Base-by-base conservation (phyloP, 2,888 invertebrate species). In the Polietes domitor region DNA sequence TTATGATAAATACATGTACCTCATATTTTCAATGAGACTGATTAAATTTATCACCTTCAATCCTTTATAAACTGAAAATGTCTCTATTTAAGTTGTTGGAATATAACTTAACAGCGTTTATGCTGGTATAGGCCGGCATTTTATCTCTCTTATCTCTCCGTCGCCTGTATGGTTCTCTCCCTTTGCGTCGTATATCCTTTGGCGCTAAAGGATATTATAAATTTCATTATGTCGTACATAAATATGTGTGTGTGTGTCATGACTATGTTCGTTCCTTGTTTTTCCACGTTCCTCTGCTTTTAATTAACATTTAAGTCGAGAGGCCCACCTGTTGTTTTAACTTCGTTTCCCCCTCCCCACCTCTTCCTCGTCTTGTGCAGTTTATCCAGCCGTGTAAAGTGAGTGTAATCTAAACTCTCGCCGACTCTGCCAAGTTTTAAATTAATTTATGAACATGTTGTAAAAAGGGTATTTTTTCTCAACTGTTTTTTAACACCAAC, bases 261-360 rank as follows among this genome's bases (percentile, higher is more conserved):
- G n/a, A 17, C n/a, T 50, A 21, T 17, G 53, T 53, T 17, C 21
- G 19, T 53, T 5, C 53, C 4, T 53, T 19, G 7, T 53, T 1
- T n/a, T 19, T 10, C 21, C 1, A 53, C 21, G 6, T 53, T 19
- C 7, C 21, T 53, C 10, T 21, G 53, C 6, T 53, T 53, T 53
- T 53, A 53, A 53, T 53, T 53, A 53, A 21, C 53, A 53, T 53
- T 50, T 17, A 53, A 53, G 53, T 53, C 53, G 53, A 53, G 53
- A 53, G 21, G 53, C 53, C 53, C 53, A 53, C 53, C 53, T 53
- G 53, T 53, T 53, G 53, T 53, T 50, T 50, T 50, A 17, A 19
- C 43, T 3, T 47, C 15, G 43, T 47, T 47, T n/a, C n/a, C n/a
- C n/a, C n/a, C n/a, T n/a, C n/a, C n/a, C n/a, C n/a, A n/a, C n/a